Evolutionary conservation across 2,797 vertebrate genomes (phyloP), one percentile per base, ranked within the genome.

Genomic region (Pterois miles): DNA sequence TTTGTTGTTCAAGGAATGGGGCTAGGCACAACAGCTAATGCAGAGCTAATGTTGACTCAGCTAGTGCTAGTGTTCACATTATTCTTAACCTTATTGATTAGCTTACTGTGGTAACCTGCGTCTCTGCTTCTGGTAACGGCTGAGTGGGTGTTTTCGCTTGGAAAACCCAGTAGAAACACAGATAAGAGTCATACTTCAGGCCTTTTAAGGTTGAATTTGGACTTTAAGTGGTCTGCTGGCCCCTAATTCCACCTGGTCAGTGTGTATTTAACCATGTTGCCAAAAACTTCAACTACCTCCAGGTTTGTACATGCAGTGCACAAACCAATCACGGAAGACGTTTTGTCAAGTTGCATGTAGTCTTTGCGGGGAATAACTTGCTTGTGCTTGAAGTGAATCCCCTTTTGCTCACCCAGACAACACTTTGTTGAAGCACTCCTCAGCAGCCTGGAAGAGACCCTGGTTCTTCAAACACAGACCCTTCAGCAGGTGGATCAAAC

Each of bases 381-480:
- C 8, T 31, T 56, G 53, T 29, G 22, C 6, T 11, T n/a, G 10
- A 71, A 12, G 18, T 27, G 1, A 25, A 46, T 56, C 20, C 14
- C 0, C 16, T 12, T 2, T 10, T 3, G 4, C 85, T 92, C 72
- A 95, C 94, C 94, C 94, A 62, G 84, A 83, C 54, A 90, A 93
- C 76, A 96, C 92, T 69, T 83, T 90, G 52, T 76, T 88, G 73
- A 97, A 96, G 79, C 93, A 95, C 2, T 95, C 93, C 83, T 96
- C 95, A 0, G 96, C 96, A 0, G 93, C 91, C 18, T 91, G 87
- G 25, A 89, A 57, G 5, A 80, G 78, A 5, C 93, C 94, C 83
- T 94, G 93, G 89, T 97, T 96, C 90, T 94, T 96, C 65, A 96
- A 77, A 80, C 96, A 96, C 62, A 97, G 83, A 2, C 96, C 96